Evolutionary conservation across 2,113 vertebrate genomes (phyloP).

Genomic region (Poecile atricapillus): DNA sequence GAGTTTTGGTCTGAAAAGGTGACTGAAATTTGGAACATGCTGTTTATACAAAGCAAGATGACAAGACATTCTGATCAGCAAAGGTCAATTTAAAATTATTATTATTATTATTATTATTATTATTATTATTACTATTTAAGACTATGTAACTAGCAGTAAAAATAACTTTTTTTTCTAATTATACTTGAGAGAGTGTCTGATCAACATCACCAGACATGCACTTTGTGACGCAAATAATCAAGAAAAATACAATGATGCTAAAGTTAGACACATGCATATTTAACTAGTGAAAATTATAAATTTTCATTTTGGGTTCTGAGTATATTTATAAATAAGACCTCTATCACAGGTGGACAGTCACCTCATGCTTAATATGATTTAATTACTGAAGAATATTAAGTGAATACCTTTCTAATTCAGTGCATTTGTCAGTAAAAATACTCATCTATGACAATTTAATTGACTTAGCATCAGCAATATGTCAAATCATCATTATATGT

Average conservation of each 20-base stretch:
- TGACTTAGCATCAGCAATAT: background rate
- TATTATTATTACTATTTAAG: background rate
- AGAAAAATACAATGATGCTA: background rate
- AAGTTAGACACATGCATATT: background rate
- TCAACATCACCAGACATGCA: background rate
- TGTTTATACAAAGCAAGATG: background rate
- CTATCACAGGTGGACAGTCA: background rate
- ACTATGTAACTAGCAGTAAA: background rate
- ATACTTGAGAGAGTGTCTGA: background rate
- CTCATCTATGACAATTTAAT: background rate
- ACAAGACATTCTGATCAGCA: background rate
- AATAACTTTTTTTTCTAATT: background rate
- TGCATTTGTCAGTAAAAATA: background rate
- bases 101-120: background rate
- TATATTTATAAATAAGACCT: background rate
- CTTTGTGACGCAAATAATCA: background rate
- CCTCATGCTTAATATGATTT: background rate
- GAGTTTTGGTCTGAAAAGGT: background rate
- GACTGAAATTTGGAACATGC: background rate
- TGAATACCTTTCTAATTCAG: background rate
- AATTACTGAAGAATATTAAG: background rate
- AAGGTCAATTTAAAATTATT: background rate
- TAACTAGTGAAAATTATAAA: background rate
- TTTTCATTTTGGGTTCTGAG: background rate
- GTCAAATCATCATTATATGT: background rate